Percentiles rank a stretch among this genome's conserved stretches.
Evolutionary conservation across 2,113 vertebrate species (phyloP).

Genomic region (Micronisus gabar): DNA sequence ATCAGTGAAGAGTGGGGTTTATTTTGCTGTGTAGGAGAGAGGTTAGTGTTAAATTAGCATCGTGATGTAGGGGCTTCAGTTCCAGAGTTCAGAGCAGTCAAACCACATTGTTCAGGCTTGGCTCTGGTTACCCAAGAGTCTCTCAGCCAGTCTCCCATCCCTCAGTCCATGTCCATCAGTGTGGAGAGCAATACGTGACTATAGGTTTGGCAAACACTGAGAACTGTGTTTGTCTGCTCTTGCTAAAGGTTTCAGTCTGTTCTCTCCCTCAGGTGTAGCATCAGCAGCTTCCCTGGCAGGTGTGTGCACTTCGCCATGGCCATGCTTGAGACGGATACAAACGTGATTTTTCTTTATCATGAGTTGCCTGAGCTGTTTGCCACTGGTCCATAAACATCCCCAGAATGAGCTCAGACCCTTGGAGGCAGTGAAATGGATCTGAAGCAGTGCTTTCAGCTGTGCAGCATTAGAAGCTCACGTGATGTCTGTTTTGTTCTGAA

Average conservation of each 20-base stretch:
- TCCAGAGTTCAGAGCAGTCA: background rate
- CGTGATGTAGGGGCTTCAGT: background rate
- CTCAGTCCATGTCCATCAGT: too few species aligned
- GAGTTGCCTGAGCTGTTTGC: background rate
- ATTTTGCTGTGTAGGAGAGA: background rate
- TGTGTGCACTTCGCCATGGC: background rate
- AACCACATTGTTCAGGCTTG: fast-evolving
- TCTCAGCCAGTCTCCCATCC: background rate
- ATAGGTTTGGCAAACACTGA: too few species aligned
- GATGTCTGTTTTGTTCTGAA: background rate
- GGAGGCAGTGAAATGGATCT: background rate
- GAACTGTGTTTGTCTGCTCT: background rate
- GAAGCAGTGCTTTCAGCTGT: background rate
- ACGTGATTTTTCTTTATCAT: background rate
- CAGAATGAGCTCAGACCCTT: background rate
- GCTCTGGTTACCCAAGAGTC: background rate
- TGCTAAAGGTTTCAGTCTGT: background rate
- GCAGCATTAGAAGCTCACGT: background rate
- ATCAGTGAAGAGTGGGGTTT: background rate
- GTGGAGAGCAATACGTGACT: background rate
- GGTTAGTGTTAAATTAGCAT: background rate
- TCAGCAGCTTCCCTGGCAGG: background rate
- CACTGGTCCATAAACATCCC: background rate
- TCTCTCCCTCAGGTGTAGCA: background rate
- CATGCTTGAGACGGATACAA: background rate